Evolutionary conservation across 2,797 vertebrate species (phyloP).

Genomic region (Meriones psammophilus): DNA sequence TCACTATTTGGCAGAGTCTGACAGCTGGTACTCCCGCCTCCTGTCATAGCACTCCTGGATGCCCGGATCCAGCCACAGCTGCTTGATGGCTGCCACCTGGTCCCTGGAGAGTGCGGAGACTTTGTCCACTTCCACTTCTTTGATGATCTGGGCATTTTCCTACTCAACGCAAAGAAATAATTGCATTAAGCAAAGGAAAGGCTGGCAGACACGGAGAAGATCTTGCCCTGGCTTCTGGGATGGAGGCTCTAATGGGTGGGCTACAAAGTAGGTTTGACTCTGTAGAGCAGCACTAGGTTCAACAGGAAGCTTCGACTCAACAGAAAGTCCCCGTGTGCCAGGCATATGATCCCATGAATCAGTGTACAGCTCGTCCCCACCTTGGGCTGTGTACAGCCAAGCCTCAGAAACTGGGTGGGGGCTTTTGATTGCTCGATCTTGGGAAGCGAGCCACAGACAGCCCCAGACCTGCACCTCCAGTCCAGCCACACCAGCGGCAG

Average conservation of each 20-base stretch:
- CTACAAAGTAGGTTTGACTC: too few species aligned
- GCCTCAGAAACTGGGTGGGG: not conserved
- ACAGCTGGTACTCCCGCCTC: constrained; percentile 92
- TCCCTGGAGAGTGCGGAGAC: constrained; percentile 87
- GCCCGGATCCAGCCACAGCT: constrained; percentile 91
- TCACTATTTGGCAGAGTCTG: constrained; percentile 95
- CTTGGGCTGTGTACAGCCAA: not conserved
- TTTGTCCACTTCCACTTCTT: constrained; percentile 93
- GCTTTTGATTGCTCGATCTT: not conserved
- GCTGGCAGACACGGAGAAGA: not conserved
- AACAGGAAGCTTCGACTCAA: too few species aligned
- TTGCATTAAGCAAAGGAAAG: not conserved
- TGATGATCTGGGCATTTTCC: constrained; percentile 88
- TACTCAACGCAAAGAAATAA: constrained; percentile 72
- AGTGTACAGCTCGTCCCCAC: too few species aligned
- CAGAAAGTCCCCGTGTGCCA: too few species aligned
- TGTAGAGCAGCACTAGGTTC: too few species aligned
- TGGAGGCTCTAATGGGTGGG: not conserved
- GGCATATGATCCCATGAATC: too few species aligned
- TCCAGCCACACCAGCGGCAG: not conserved
- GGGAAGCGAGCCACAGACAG: too few species aligned
- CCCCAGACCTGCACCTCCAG: accelerated
- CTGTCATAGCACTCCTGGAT: constrained; percentile 93
- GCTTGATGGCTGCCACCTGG: constrained; percentile 88
- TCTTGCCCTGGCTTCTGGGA: not conserved